Base-by-base conservation (phyloP, 2,888 invertebrate genomes). In the Ornithoptera priamus region DNA sequence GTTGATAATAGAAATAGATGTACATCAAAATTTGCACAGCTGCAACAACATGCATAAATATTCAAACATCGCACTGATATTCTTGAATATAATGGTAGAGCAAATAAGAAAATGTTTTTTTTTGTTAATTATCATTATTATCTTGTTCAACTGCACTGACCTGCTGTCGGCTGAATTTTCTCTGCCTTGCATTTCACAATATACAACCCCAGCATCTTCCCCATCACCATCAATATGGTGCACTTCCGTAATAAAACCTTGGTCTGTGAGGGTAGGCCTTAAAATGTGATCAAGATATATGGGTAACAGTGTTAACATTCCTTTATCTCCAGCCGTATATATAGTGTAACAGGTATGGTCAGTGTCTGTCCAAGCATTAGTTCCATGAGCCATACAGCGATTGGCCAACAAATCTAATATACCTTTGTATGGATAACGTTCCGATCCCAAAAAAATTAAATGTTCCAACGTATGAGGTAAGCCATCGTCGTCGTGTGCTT, bases 391-490 rank as follows among this genome's bases (percentile, higher is more conserved):
- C 80, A 97, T 93, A 81, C 97, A 98, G 53, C 97, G 94, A 85
- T 98, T 98, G 10, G 98, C 98, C 75, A 98, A 88, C 67, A 98
- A 92, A 89, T 98, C 98, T 72, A 98, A 88, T 62, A 98, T 95
- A 6, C 98, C 98, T 86, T 97, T 98, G 85, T 95, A 98, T 0
- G 98, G 98, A 83, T 97, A 98, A 18, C 96, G 94, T 82, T 98
- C 95, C 74, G 97, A 98, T 0, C 98, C 98, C 84, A 98, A 91
- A 86, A 98, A 98, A 65, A 98, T 95, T 17, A 98, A 93, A 90
- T 98, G 98, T 81, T 98, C 98, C 85, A 98, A 89, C 0, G 98
- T 98, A 83, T 98, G 98, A 0, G 98, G 98, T 68, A 98, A 86
- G 3, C 98, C 98, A 90, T 98, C 98, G 86, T 98, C 97, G 83